Evolutionary conservation across 2,113 vertebrate species (phyloP).

Genomic region (Mungos mungo): DNA sequence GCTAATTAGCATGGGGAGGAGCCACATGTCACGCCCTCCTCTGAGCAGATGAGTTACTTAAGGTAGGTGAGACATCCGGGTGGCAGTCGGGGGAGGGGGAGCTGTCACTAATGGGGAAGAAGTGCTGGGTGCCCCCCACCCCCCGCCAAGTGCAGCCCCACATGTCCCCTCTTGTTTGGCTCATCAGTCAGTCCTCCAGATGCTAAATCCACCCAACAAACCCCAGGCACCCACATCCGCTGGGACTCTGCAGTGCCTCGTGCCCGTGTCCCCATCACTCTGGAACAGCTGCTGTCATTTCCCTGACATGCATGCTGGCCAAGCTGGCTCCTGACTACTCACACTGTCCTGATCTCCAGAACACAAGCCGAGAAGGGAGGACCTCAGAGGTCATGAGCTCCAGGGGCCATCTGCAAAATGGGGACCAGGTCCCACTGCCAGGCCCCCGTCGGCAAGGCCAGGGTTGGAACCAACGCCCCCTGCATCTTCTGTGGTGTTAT

Average conservation of each 20-base stretch:
- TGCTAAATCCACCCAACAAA: too few relatives aligned
- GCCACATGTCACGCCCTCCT: not conserved
- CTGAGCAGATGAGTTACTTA: not conserved
- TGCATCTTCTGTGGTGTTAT: too few relatives aligned
- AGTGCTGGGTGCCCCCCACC: not conserved
- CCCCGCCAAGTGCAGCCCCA: too few relatives aligned
- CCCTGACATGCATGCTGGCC: not conserved
- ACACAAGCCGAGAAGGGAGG: not conserved
- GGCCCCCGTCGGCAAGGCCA: not conserved
- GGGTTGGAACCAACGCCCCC: not conserved
- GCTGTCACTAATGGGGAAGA: not conserved
- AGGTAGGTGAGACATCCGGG: not conserved
- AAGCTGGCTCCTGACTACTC: not conserved
- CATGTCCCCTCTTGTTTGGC: too few relatives aligned
- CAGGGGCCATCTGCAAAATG: not conserved
- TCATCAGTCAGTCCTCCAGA: not conserved
- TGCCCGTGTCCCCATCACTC: not conserved
- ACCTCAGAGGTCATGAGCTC: not conserved
- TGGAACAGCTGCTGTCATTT: not conserved
- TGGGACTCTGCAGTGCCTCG: rapidly evolving
- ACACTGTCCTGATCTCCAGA: not conserved
- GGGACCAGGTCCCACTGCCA: not conserved
- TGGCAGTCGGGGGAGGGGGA: not conserved
- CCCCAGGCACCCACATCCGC: too few relatives aligned
- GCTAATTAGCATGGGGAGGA: not conserved